These are phyloP conservation scores for Pandion haliaetus DNA, from an alignment of 2,113 vertebrate genomes.

Conservation along the genomic window DNA sequence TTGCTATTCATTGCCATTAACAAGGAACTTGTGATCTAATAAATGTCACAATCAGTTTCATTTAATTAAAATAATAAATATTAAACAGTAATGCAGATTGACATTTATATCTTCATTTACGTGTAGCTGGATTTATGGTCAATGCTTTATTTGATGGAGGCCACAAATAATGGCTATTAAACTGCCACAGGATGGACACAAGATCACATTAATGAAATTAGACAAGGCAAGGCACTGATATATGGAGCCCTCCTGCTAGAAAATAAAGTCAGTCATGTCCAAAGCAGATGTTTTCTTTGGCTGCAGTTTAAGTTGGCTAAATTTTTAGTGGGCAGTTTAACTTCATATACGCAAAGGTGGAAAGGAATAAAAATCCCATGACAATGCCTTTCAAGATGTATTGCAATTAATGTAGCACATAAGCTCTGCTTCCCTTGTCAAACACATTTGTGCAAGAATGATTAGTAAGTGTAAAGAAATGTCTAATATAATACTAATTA, in stretches of 20 bases:
- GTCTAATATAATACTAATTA: neutral
- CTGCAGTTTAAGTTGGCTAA: neutral
- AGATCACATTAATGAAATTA: constrained; percentile 90
- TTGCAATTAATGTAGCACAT: neutral
- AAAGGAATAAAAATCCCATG: neutral
- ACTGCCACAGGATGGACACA: constrained; percentile 84
- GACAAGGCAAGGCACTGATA: constrained; percentile 79
- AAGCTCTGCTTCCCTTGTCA: neutral
- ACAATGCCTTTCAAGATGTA: neutral
- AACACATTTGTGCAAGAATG: neutral
- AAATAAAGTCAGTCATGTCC: constrained; percentile 42
- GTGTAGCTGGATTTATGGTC: constrained; percentile 84
- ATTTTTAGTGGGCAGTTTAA: constrained; percentile 31
- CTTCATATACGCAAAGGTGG: neutral
- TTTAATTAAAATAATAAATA: constrained; percentile 99
- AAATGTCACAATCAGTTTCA: constrained; percentile 90
- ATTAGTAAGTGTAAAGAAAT: neutral
- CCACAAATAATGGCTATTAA: constrained; percentile 95
- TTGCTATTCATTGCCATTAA: constrained; percentile 81
- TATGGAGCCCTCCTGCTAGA: constrained; percentile 52
- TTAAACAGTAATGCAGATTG: constrained; percentile 85
- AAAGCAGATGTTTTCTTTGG: constrained; percentile 62
- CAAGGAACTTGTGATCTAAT: constrained; percentile 86
- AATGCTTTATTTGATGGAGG: constrained; percentile 83
- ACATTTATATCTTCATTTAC: constrained; percentile 87